Base-by-base conservation (phyloP, 2,113 vertebrate species). In the Dinomys branickii region DNA sequence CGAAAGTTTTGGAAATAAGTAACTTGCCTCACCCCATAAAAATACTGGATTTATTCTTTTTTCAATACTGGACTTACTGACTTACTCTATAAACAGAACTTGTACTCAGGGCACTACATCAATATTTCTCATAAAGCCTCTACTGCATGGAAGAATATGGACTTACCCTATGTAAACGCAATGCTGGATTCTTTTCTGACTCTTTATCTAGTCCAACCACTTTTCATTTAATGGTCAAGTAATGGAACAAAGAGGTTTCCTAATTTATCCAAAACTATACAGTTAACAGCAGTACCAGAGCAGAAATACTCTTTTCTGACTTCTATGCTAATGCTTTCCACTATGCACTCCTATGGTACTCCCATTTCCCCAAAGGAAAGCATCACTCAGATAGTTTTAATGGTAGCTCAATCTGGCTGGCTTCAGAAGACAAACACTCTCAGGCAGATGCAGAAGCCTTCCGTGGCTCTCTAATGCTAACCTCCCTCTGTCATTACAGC, bases 1-100 rank as follows among this genome's bases (percentile, higher is more conserved):
- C 61, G 81, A 44, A 92, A 38, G n/a, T 95, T 82, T 35, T 96
- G 12, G 93, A 94, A 96, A 69, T 75, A 95, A 93, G 67, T 58
- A 94, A 80, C 44, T 86, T 89, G 56, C 52, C 22, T 89, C 73
- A 56, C 92, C 35, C 44, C n/a, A 69, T 56, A 61, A 89, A 91
- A 84, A 82, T 75, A 88, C 82, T 19, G 80, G 24, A 90, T 16
- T 63, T 92, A 83, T n/a, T n/a, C n/a, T n/a, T n/a, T n/a, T n/a
- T n/a, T n/a, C n/a, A n/a, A n/a, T 81, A 52, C 22, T 19, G 80
- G 24, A 90, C 20, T 63, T 92, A 83, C 0, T 86, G 54, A 88
- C 24, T 47, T 69, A 75, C 22, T 44, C 28, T 35, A n/a, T 67
- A 65, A 50, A 87, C 5, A 88, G 71, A 4, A 20, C 88, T 26